Evolutionary conservation across 2,797 vertebrate species (phyloP).

Genomic region (Knipowitschia caucasica): DNA sequence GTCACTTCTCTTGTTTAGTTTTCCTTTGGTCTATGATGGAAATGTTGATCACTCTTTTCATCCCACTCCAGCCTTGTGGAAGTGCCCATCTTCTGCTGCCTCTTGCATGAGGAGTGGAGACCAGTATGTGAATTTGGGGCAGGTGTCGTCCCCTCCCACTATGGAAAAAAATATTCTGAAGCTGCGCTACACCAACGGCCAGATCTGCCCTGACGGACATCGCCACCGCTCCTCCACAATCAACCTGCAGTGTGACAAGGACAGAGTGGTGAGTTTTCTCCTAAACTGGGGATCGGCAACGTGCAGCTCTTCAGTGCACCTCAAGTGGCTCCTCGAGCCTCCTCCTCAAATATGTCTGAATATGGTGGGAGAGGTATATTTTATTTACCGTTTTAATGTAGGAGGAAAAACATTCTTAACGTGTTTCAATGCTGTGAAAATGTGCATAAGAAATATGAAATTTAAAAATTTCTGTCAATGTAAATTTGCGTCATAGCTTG

Average conservation of each 20-base stretch:
- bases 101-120: slow-evolving; percentile 76
- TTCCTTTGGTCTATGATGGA: neutral
- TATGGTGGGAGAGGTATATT: no score
- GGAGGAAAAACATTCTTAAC: no score
- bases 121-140: slow-evolving; percentile 81
- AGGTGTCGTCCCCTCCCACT: slow-evolving; percentile 72
- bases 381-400: no score
- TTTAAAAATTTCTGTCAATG: no score
- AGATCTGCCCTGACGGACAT: slow-evolving; percentile 74
- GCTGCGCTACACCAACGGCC: slow-evolving; percentile 82
- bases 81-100: slow-evolving; percentile 81
- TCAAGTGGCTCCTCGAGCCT: no score
- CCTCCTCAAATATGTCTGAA: no score
- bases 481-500: no score
- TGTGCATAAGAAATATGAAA: no score
- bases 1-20: neutral
- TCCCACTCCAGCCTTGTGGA: slow-evolving; percentile 69
- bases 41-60: neutral
- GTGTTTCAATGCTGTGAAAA: no score
- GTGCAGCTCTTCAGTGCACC: no score
- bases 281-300: no score
- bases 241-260: slow-evolving; percentile 84
- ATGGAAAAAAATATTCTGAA: slow-evolving; percentile 69
- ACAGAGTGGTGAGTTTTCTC: slow-evolving; percentile 78
- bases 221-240: slow-evolving; percentile 81